Conservation (phyloP, 2,797 vertebrate genomes). For the Galago senegalensis region DNA sequence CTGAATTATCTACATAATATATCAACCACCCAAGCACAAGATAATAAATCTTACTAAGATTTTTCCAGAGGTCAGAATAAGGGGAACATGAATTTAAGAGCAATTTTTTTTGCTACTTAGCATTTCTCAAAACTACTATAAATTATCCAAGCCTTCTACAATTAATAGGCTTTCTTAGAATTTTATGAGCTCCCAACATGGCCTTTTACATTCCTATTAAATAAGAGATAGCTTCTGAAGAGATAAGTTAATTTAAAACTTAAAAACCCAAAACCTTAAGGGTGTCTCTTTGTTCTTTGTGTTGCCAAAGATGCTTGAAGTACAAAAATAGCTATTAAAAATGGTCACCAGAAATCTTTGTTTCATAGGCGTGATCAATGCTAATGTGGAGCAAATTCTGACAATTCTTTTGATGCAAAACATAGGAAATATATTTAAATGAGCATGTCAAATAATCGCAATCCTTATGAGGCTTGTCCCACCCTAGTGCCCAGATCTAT, state of each 20-base stretch:
- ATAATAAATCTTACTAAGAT: constrained; percentile 74
- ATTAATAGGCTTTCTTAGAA: constrained; percentile 69
- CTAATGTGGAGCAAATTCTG: background rate
- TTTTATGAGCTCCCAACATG: constrained; percentile 62
- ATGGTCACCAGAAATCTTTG: background rate
- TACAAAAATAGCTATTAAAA: constrained; percentile 20
- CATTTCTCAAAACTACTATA: constrained; percentile 76
- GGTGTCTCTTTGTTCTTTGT: constrained; percentile 46
- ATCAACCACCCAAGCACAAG: constrained; percentile 59
- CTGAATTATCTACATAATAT: constrained; percentile 54
- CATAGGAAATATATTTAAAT: background rate
- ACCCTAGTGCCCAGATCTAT: background rate
- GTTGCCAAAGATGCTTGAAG: constrained; percentile 6
- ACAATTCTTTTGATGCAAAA: background rate
- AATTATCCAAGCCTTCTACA: constrained; percentile 73
- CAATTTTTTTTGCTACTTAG: constrained; percentile 41
- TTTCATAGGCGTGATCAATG: background rate
- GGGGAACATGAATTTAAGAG: constrained; percentile 66
- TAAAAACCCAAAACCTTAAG: constrained; percentile 15
- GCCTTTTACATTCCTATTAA: constrained; percentile 62
- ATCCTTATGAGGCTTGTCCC: background rate
- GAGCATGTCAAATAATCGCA: background rate
- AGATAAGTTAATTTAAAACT: background rate
- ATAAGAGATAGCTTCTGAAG: constrained; percentile 67
- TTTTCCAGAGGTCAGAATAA: constrained; percentile 72